A percentile compares a stretch with the other conserved stretches of the same genome.
Conservation (phyloP, 2,113 vertebrate species). For the Sminthopsis crassicaudata region DNA sequence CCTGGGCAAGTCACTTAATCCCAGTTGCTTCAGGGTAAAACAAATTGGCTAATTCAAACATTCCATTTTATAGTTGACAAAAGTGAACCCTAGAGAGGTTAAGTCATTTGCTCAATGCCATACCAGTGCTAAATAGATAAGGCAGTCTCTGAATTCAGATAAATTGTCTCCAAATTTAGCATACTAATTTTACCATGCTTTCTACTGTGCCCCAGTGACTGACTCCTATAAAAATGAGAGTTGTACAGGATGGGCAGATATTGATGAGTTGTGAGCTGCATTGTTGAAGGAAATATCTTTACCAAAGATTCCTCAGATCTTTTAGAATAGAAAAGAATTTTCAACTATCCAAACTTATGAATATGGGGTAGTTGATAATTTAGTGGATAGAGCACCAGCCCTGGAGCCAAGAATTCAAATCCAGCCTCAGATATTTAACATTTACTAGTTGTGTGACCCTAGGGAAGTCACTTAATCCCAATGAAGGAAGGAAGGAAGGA, state of each 20-base stretch:
- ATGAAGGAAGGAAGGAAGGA: too few species aligned
- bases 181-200: neutral
- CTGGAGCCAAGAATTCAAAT: too few species aligned
- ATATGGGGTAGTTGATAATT: too few species aligned
- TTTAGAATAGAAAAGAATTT: neutral
- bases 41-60: neutral
- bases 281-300: neutral
- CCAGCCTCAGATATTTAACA: too few species aligned
- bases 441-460: too few species aligned
- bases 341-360: neutral
- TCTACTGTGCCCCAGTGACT: neutral
- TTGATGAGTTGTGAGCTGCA: neutral
- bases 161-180: neutral
- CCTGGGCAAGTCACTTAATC: too few species aligned
- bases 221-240: neutral
- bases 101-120: neutral
- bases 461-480: too few species aligned
- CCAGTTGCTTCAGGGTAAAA: too few species aligned
- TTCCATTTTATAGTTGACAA: neutral
- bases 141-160: neutral
- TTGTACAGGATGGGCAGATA: neutral
- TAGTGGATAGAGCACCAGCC: too few species aligned
- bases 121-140: neutral
- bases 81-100: neutral
- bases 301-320: neutral